phyloP scores from a whole-genome alignment of 1,140 invertebrate species.

The Phenacoccus solenopsis region DNA sequence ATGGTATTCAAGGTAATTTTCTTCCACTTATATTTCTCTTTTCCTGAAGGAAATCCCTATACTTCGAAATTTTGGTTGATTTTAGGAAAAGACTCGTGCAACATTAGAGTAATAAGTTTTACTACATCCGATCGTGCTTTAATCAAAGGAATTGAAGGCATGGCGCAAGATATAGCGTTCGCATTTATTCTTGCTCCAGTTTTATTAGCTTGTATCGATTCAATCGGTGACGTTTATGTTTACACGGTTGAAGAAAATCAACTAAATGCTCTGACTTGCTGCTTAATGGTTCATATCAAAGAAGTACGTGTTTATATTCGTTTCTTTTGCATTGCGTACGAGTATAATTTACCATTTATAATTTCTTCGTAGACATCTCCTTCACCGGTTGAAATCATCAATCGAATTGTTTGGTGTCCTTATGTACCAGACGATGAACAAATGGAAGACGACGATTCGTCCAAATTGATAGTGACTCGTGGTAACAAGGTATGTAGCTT shows the following conservation, averaged over 20 bases:
- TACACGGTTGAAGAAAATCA: constrained; percentile 18
- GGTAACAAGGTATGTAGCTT: constrained; percentile 47
- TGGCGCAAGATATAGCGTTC: constrained; percentile 79
- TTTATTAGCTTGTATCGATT: constrained; percentile 74
- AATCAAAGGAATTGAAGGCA: constrained; percentile 72
- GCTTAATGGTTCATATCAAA: constrained; percentile 20
- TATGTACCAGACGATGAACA: constrained; percentile 57
- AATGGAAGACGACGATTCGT: constrained; percentile 50
- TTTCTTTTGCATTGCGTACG: neutral
- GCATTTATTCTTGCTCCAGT: constrained; percentile 62
- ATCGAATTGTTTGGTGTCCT: constrained; percentile 80
- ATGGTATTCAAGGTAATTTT: constrained; percentile 46
- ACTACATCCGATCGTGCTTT: constrained; percentile 59
- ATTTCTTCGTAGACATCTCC: neutral
- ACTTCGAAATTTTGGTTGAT: constrained; percentile 29
- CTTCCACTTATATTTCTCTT: neutral
- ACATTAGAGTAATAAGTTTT: constrained; percentile 61
- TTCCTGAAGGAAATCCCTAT: no score
- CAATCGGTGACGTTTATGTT: constrained; percentile 53
- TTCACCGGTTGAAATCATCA: neutral
- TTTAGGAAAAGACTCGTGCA: constrained; percentile 57
- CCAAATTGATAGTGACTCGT: constrained; percentile 66
- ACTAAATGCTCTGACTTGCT: neutral
- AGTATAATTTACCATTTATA: no score
- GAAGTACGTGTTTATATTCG: constrained; percentile 8